phyloP scores from a whole-genome alignment of 2,888 invertebrate species.

The Folsomia manolachei region DNA sequence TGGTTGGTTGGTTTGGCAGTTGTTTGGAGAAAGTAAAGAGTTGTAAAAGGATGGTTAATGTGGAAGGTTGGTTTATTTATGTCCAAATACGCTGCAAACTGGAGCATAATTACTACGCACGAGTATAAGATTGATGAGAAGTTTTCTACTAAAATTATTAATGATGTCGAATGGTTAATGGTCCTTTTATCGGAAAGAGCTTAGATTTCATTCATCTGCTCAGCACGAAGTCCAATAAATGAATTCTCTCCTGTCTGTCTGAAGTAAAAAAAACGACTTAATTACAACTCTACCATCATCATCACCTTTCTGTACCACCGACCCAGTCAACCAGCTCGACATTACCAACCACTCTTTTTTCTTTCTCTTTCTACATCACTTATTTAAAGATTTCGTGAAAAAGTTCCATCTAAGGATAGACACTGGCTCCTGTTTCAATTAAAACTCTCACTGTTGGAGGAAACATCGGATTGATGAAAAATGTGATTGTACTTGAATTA shows the following conservation, averaged over 20 bases:
- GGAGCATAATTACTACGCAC: neutral
- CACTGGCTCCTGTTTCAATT: neutral
- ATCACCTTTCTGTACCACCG: neutral
- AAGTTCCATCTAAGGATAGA: neutral
- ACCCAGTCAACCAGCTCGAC: too few species aligned
- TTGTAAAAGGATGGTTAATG: neutral
- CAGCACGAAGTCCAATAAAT: slow-evolving; percentile 7
- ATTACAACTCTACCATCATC: slow-evolving; percentile 3
- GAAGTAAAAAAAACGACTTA: slow-evolving; percentile 1
- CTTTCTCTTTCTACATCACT: neutral
- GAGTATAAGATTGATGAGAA: slow-evolving; percentile 9
- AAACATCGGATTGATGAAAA: neutral
- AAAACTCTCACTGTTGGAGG: neutral
- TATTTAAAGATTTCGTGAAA: neutral
- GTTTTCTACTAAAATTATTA: slow-evolving; percentile 16
- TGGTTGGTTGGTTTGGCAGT: neutral
- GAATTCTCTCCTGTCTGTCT: neutral
- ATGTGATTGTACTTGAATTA: neutral
- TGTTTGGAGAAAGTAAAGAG: neutral
- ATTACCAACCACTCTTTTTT: neutral
- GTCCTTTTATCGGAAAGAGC: slow-evolving; percentile 18
- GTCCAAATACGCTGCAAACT: neutral
- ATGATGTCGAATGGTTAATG: slow-evolving; percentile 18
- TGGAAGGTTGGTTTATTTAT: neutral
- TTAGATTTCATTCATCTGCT: slow-evolving; percentile 9